These are phyloP conservation scores for Colaptes auratus DNA, from an alignment of 2,113 vertebrate genomes.

Conservation along the genomic window DNA sequence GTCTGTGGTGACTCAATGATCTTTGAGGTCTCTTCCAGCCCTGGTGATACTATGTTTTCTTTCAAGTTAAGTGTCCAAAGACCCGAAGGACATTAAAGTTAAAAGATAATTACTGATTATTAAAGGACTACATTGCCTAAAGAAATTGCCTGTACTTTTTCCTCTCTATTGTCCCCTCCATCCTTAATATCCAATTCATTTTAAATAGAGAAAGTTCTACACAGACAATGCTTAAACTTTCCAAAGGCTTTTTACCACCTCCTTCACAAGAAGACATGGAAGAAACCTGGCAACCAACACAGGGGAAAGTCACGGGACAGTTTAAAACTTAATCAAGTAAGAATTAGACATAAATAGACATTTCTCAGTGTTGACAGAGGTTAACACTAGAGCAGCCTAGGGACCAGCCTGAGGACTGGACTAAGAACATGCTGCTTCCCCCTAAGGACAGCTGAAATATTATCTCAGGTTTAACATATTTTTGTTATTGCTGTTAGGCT, in stretches of 20 bases:
- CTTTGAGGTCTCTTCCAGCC: too few species aligned
- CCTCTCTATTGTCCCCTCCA: neutral
- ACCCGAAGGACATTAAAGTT: neutral
- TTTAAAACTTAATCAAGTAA: neutral
- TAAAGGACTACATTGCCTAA: neutral
- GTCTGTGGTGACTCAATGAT: too few species aligned
- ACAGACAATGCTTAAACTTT: neutral
- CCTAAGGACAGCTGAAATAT: neutral
- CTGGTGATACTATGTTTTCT: too few species aligned
- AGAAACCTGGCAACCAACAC: neutral
- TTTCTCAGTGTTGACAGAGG: constrained; percentile 39
- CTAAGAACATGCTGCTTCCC: neutral
- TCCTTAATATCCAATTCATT: neutral
- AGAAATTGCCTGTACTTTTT: neutral
- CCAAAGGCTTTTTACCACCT: neutral
- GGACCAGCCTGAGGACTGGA: neutral
- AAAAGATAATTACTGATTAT: neutral
- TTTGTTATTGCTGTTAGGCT: neutral
- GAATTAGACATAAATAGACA: neutral
- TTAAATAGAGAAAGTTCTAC: neutral
- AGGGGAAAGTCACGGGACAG: neutral
- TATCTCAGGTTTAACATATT: neutral
- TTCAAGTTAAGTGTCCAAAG: neutral
- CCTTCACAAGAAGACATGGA: neutral
- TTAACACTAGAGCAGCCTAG: neutral